A percentile compares a stretch with the other conserved stretches of the same genome.
Evolutionary conservation across 2,797 vertebrate genomes (phyloP).

Genomic region (Sciurus carolinensis): DNA sequence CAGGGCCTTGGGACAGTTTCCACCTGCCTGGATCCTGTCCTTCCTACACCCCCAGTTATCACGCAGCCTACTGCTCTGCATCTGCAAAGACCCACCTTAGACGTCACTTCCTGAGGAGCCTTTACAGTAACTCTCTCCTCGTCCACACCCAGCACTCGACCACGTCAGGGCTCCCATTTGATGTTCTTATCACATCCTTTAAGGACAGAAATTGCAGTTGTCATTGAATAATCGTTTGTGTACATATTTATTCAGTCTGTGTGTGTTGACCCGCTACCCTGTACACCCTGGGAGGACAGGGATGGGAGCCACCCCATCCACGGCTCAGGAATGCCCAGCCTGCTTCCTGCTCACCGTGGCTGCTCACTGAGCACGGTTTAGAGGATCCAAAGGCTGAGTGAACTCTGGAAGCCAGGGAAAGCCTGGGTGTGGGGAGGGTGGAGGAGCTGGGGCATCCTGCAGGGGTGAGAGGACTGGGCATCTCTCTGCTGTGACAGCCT

Average conservation of each 20-base stretch:
- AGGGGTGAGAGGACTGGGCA: background rate
- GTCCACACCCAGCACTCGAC: too few relatives aligned
- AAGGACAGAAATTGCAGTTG: background rate
- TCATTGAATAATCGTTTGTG: background rate
- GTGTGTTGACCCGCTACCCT: background rate
- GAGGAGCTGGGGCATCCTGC: background rate
- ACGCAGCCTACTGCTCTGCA: background rate
- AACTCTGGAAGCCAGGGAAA: background rate
- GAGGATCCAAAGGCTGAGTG: background rate
- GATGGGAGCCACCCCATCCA: background rate
- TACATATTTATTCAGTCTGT: background rate
- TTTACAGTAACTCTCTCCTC: background rate
- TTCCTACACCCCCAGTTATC: background rate
- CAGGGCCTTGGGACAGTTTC: background rate
- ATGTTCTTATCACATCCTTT: background rate
- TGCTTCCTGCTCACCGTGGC: background rate
- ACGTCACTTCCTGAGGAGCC: background rate
- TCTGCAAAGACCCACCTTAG: background rate
- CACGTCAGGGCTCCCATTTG: background rate
- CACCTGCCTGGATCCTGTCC: background rate
- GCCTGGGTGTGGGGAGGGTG: background rate
- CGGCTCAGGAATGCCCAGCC: background rate
- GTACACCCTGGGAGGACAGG: background rate
- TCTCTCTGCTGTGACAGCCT: background rate
- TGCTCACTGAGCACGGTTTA: background rate